Base-by-base conservation (phyloP, 2,113 vertebrate species). In the Poeciliopsis occidentalis region DNA sequence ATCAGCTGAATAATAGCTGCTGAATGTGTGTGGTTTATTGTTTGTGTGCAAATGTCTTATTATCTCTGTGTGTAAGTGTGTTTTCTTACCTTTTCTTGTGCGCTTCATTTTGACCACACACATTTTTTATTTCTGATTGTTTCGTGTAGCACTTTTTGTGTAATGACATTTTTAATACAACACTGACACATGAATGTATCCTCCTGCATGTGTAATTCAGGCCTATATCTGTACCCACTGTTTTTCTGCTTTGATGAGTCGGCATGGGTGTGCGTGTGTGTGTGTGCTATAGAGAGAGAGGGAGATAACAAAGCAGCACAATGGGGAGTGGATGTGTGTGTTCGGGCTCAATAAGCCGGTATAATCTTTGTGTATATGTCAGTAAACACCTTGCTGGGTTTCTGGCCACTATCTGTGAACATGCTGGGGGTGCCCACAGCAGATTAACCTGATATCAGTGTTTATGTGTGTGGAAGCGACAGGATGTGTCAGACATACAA, bases 371-470 rank as follows among this genome's bases (percentile, higher is more conserved):
- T 34, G 73, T 79, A 62, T 79, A 74, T 73, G 60, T 71, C 64
- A 75, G 75, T 85, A 87, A 88, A 87, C 83, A 89, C 84, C 84
- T 87, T 73, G 66, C 70, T 70, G 73, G 41, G 34, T 66, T 51
- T 57, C 75, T 73, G 61, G 69, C 67, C 34, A 60, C 74, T 69
- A 73, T 85, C 83, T 82, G 80, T 87, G 78, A 72, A 57, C 76
- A 77, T 60, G 61, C 37, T 29, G 69, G 24, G 67, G 57, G 73
- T 71, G 67, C 29, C 68, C 72, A 70, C 41, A 68, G 51, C 74
- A 80, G 80, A 89, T 82, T 76, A 74, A 30, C n/a, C 64, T 47
- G 71, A 87, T 83, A 77, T 24, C 30, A 39, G 37, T 76, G n/a
- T 66, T 5, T 73, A 19, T 47, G 44, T 47, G 34, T 73, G 66